Conservation (phyloP, 2,888 invertebrate genomes). For the Lithophane semibrunnea region DNA sequence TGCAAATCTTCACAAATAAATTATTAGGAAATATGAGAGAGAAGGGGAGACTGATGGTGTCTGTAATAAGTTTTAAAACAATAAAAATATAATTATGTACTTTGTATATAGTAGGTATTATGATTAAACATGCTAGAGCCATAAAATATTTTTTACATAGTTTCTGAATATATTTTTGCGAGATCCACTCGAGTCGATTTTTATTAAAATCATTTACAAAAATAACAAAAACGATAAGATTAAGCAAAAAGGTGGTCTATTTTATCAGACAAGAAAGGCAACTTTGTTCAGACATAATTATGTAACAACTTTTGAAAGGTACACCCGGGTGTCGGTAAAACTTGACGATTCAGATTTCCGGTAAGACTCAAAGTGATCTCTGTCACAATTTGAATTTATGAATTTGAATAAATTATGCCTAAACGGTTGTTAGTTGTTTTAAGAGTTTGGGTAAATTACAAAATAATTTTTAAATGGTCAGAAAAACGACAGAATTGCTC, state of each 20-base stretch:
- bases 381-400: conserved; percentile 6
- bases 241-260: conserved; percentile 6
- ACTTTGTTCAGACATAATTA: conserved; percentile 36
- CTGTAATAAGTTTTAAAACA: neutral
- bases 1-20: neutral
- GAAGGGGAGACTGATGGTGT: neutral
- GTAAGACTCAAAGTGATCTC: conserved; percentile 28
- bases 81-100: neutral
- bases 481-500: neutral
- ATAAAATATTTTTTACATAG: neutral
- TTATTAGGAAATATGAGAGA: neutral
- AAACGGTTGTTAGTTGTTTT: neutral
- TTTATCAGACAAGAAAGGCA: conserved; percentile 15
- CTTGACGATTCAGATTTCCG: conserved; percentile 46
- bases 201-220: neutral
- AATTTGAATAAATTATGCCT: conserved; percentile 23
- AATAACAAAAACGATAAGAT: neutral
- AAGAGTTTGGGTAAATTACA: neutral
- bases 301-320: conserved; percentile 39
- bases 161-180: neutral
- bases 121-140: neutral
- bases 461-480: neutral
- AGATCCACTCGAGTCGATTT: too few species aligned
- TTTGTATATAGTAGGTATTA: neutral
- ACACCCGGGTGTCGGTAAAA: conserved; percentile 38